Conservation (phyloP, 2,888 invertebrate species). For the Schrankia costaestrigalis region DNA sequence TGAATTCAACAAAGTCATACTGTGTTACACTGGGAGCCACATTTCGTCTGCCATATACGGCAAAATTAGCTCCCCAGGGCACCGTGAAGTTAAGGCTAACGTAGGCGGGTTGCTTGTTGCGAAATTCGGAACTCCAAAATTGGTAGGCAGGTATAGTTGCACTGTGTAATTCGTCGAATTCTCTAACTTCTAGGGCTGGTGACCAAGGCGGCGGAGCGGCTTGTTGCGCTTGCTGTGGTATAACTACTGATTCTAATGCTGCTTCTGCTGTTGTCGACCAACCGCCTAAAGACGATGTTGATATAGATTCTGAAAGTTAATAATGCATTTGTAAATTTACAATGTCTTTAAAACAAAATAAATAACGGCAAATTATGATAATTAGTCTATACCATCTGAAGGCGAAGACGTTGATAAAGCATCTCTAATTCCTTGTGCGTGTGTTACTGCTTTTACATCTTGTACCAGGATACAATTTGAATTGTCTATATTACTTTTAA, state of each 20-base stretch:
- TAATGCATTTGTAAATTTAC: neutral
- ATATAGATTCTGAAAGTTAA: conserved; percentile 83
- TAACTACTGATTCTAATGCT: conserved; percentile 77
- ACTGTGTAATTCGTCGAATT: conserved; percentile 91
- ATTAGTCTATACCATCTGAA: conserved; percentile 67
- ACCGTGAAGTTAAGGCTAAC: conserved; percentile 93
- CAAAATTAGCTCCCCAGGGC: conserved; percentile 96
- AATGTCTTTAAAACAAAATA: neutral
- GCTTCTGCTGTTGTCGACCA: conserved; percentile 79
- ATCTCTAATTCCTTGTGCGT: conserved; percentile 91
- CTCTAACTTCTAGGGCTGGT: conserved; percentile 88
- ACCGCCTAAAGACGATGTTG: conserved; percentile 70
- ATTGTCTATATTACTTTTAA: conserved; percentile 93
- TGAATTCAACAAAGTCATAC: conserved; percentile 97
- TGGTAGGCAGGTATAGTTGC: conserved; percentile 94
- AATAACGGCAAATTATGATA: neutral
- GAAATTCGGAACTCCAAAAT: conserved; percentile 96
- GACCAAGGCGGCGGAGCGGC: conserved; percentile 90
- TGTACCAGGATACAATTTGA: conserved; percentile 94
- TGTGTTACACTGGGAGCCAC: conserved; percentile 97
- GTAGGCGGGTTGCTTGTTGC: conserved; percentile 94
- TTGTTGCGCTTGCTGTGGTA: conserved; percentile 85
- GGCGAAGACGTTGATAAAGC: conserved; percentile 79
- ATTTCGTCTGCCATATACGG: conserved; percentile 96
- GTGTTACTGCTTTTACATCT: conserved; percentile 92